A percentile compares a stretch with the other conserved stretches of the same genome.
Conservation (phyloP, 2,113 vertebrate genomes). For the Corapipo altera region DNA sequence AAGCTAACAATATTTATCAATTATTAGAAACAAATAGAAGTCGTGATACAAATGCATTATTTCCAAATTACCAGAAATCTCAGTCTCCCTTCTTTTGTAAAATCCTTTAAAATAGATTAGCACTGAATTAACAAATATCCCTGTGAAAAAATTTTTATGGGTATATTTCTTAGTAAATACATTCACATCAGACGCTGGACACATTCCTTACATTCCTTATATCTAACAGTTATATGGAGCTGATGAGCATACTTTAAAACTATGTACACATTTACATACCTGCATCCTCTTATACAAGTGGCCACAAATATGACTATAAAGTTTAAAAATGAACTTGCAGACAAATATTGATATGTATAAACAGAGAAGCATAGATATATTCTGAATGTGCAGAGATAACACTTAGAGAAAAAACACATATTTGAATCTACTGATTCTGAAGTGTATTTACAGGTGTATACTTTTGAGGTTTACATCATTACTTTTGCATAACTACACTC, state of each 20-base stretch:
- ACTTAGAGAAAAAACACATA: neutral
- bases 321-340: neutral
- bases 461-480: neutral
- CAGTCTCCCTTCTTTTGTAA: neutral
- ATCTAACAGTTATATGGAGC: neutral
- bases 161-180: neutral
- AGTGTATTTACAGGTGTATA: neutral
- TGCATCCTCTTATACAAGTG: neutral
- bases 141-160: neutral
- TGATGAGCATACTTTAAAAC: neutral
- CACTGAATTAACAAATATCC: neutral
- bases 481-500: neutral
- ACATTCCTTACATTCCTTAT: neutral
- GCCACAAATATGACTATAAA: neutral
- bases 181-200: neutral
- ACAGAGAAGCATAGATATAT: neutral
- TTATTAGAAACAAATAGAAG: neutral
- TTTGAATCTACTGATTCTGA: neutral
- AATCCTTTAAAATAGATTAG: neutral
- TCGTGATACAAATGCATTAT: neutral
- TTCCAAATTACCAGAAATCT: neutral
- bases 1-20: neutral
- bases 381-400: neutral
- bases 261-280: neutral
- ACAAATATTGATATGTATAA: neutral